Evolutionary conservation across 2,888 invertebrate species (phyloP).

Genomic region (Eueremaeus valkanovi): DNA sequence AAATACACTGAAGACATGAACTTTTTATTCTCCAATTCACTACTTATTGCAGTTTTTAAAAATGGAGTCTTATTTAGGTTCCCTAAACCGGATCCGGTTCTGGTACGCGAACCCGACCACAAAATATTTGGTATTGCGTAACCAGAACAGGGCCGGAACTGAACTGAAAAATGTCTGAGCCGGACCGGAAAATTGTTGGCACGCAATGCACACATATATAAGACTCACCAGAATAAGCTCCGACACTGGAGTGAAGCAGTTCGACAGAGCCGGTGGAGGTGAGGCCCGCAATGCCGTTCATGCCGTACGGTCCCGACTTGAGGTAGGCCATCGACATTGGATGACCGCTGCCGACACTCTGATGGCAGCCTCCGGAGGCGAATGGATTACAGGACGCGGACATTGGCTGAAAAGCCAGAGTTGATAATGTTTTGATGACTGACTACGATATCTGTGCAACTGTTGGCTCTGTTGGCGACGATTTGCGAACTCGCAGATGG

Average conservation of each 20-base stretch:
- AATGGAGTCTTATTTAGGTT: too few relatives aligned
- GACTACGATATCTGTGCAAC: neutral
- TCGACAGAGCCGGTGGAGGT: slow-evolving; percentile 62
- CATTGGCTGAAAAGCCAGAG: slow-evolving; percentile 35
- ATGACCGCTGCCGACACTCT: slow-evolving; percentile 24
- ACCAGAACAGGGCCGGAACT: too few relatives aligned
- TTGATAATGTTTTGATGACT: slow-evolving; percentile 10
- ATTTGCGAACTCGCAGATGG: neutral
- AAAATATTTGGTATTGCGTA: too few relatives aligned
- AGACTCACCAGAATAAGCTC: slow-evolving; percentile 59
- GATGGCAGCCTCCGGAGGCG: slow-evolving; percentile 40
- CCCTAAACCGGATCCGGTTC: too few relatives aligned
- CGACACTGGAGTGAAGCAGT: slow-evolving; percentile 64
- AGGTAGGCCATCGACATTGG: slow-evolving; percentile 47
- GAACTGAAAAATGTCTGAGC: too few relatives aligned
- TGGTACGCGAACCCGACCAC: too few relatives aligned
- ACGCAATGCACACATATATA: too few relatives aligned
- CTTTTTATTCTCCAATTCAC: too few relatives aligned
- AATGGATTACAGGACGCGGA: slow-evolving; percentile 41
- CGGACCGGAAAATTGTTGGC: too few relatives aligned
- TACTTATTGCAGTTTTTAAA: too few relatives aligned
- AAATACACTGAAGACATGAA: too few relatives aligned
- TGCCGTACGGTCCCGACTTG: slow-evolving; percentile 47
- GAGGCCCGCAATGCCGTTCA: slow-evolving; percentile 54
- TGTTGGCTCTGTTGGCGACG: slow-evolving; percentile 6